phyloP scores from a whole-genome alignment of 2,888 invertebrate species.

The Philereme transversata region DNA sequence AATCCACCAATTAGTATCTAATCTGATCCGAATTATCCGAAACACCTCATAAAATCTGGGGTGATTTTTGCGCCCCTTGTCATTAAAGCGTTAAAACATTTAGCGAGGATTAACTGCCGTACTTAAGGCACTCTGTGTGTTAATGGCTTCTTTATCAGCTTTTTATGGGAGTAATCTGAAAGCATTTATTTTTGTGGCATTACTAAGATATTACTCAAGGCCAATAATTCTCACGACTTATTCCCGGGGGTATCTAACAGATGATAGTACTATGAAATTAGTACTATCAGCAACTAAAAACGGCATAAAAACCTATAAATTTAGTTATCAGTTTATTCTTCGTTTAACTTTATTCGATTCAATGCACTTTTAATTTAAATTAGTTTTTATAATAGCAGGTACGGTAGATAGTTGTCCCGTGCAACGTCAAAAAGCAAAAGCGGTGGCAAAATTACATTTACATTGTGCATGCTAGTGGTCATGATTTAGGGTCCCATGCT shows the following conservation, averaged over 20 bases:
- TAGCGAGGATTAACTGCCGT: conserved; percentile 59
- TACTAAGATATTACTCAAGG: conserved; percentile 1
- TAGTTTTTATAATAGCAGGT: conserved; percentile 7
- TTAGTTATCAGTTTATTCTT: no score
- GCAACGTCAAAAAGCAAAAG: conserved; percentile 33
- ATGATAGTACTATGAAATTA: no score
- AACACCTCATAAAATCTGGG: conserved; percentile 23
- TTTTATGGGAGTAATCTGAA: conserved; percentile 38
- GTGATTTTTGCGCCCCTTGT: conserved; percentile 46
- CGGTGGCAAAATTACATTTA: conserved; percentile 45
- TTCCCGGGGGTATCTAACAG: no score
- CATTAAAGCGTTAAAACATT: conserved; percentile 67
- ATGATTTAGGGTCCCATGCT: conserved; percentile 6
- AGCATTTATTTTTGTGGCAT: conserved; percentile 34
- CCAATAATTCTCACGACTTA: background rate
- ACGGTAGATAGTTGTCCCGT: conserved; percentile 21
- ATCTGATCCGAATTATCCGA: conserved; percentile 12
- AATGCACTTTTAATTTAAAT: conserved; percentile 16
- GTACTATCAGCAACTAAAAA: no score
- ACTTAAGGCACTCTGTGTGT: conserved; percentile 58
- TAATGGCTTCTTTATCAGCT: conserved; percentile 62
- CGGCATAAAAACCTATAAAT: no score
- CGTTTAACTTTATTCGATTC: background rate
- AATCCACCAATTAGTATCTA: background rate
- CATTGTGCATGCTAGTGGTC: conserved; percentile 48